These are phyloP conservation scores for Galerucella pusilla DNA, from an alignment of 2,888 invertebrate genomes.

Conservation along the genomic window DNA sequence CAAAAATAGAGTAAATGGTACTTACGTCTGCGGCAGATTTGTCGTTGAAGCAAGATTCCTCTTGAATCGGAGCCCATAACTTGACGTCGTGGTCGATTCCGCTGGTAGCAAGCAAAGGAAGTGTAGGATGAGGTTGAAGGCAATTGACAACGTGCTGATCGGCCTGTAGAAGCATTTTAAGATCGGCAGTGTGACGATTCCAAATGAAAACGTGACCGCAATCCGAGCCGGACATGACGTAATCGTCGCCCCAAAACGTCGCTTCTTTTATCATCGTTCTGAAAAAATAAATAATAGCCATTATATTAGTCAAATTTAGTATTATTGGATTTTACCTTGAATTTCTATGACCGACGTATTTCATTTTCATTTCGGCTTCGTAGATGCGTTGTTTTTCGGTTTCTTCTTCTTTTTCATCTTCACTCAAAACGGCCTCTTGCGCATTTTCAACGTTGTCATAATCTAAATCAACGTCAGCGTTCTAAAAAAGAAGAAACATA, in stretches of 20 bases:
- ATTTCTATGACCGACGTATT: conserved; percentile 83
- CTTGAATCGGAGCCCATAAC: conserved; percentile 80
- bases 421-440: conserved; percentile 43
- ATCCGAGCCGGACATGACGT: conserved; percentile 88
- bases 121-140: conserved; percentile 82
- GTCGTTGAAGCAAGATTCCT: conserved; percentile 72
- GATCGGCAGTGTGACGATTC: conserved; percentile 76
- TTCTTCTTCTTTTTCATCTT: conserved; percentile 43
- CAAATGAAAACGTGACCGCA: conserved; percentile 89
- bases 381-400: conserved; percentile 51
- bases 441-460: conserved; percentile 54
- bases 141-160: conserved; percentile 89
- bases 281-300: neutral
- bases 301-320: neutral
- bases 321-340: conserved; percentile 68
- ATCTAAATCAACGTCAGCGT: conserved; percentile 59
- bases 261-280: conserved; percentile 89
- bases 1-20: neutral
- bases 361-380: conserved; percentile 71
- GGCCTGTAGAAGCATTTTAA: conserved; percentile 81
- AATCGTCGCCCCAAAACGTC: conserved; percentile 84
- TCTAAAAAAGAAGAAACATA: conserved; percentile 39
- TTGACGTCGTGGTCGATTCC: conserved; percentile 92
- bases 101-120: conserved; percentile 82
- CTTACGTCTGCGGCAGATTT: conserved; percentile 74